Evolutionary conservation across 2,888 invertebrate genomes (phyloP), one percentile per base, ranked within the genome.

Genomic region (Sphaerophoria taeniata): DNA sequence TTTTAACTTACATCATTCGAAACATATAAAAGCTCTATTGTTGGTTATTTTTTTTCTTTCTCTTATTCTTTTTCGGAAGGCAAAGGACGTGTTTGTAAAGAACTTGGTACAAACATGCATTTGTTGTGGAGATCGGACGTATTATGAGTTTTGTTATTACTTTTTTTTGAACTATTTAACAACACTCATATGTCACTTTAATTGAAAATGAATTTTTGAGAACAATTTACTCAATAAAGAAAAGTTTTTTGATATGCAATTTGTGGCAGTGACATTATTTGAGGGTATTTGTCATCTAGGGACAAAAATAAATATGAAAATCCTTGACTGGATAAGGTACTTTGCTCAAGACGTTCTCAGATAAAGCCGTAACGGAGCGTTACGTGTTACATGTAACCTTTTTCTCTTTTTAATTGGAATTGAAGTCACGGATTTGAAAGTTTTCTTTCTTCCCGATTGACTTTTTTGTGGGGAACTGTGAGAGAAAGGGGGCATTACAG

Each of bases 71-170:
- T 51, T 16, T 43, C 11, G 4, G 5, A 7, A 43, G 31, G 0
- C 34, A 77, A 70, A 51, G 70, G 12, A 63, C 51, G 6, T 34
- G 47, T 47, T 58, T 58, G 16, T 49, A 12, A 9, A 58, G 3
- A 14, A 45, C 12, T 9, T 11, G n/a, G 47, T 33, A 43, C n/a
- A 31, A 33, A 33, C 24, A 36, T 49, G 7, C 16, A 33, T 49
- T 0, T 11, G 53, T 3, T 63, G 31, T 63, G 31, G 9, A 49
- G 51, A 39, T 6, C 69, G 67, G 60, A 71, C 69, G 75, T 84
- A 24, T 24, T 24, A 75, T 49, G 65, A 80, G 84, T 76, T 81
- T 81, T 55, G 53, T 85, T 81, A 85, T 85, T 76, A 85, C 76
- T 85, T 85, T 85, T 11, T 14, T 12, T 47, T 55, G 5, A 55